Evolutionary conservation across 1,140 invertebrate genomes (phyloP).

Genomic region (Dinothrombium tinctorium): DNA sequence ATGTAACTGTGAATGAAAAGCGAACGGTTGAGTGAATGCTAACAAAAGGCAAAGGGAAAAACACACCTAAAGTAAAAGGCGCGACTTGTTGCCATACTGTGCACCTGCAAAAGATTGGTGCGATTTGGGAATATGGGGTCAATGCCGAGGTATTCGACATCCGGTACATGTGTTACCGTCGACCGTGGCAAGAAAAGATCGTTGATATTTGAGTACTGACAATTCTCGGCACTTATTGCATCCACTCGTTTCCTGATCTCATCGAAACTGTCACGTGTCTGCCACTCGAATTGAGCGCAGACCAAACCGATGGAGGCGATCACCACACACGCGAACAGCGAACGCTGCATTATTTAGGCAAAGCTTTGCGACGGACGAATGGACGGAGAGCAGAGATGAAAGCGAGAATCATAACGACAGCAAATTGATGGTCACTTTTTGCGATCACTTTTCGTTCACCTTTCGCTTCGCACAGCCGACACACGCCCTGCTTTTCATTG

Average conservation of each 20-base stretch:
- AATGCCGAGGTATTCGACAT: conserved; percentile 80
- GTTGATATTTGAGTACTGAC: conserved; percentile 53
- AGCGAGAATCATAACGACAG: too few relatives aligned
- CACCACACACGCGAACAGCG: background rate
- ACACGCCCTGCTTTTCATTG: too few relatives aligned
- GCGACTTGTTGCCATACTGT: conserved; percentile 80
- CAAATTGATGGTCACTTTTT: too few relatives aligned
- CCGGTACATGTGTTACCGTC: conserved; percentile 65
- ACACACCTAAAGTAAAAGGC: conserved; percentile 62
- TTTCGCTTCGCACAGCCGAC: too few relatives aligned
- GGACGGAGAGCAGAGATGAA: too few relatives aligned
- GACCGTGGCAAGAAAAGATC: conserved; percentile 60
- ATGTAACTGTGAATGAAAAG: conserved; percentile 41
- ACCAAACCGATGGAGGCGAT: background rate
- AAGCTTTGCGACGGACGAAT: too few relatives aligned
- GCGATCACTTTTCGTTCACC: too few relatives aligned
- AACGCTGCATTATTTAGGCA: too few relatives aligned
- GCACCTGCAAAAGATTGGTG: conserved; percentile 68
- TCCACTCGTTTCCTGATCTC: conserved; percentile 55
- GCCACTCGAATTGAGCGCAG: conserved; percentile 60
- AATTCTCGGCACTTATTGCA: conserved; percentile 53
- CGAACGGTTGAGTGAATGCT: background rate
- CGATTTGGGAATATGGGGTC: conserved; percentile 86
- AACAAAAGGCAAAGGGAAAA: background rate
- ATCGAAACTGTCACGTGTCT: conserved; percentile 60